Conservation (phyloP, 1,140 invertebrate genomes). For the Apis dorsata region DNA sequence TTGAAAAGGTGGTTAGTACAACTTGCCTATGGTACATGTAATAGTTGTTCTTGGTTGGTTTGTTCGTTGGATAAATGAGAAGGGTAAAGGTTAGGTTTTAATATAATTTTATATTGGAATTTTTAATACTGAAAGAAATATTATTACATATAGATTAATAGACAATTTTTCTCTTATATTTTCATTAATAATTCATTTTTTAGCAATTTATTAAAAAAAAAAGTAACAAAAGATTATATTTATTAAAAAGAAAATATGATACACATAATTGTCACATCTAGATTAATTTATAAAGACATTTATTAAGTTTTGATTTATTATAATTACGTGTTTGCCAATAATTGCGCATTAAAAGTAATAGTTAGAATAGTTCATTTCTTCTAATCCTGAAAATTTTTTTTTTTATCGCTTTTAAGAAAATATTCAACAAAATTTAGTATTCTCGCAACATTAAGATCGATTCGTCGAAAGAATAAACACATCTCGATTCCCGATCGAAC, state of each 20-base stretch:
- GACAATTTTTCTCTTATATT: no score
- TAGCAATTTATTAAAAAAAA: no score
- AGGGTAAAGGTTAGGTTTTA: neutral
- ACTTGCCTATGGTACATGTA: neutral
- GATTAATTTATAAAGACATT: neutral
- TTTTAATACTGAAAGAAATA: no score
- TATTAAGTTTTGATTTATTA: constrained; percentile 1
- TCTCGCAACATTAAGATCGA: neutral
- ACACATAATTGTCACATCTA: neutral
- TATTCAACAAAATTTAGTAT: neutral
- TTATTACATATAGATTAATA: no score
- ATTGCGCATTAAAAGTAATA: neutral
- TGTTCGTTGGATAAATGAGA: neutral
- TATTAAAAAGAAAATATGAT: neutral
- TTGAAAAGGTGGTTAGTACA: neutral
- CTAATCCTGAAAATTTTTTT: neutral
- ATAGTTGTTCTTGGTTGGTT: neutral
- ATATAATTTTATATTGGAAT: neutral
- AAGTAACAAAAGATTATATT: neutral
- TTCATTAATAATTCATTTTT: no score
- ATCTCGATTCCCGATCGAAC: no score
- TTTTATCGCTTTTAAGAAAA: no score
- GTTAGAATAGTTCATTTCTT: neutral
- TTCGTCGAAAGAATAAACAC: no score
- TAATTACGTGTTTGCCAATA: neutral